phyloP scores from a whole-genome alignment of 1,140 invertebrate genomes.

The Hydropsyche tenuis region DNA sequence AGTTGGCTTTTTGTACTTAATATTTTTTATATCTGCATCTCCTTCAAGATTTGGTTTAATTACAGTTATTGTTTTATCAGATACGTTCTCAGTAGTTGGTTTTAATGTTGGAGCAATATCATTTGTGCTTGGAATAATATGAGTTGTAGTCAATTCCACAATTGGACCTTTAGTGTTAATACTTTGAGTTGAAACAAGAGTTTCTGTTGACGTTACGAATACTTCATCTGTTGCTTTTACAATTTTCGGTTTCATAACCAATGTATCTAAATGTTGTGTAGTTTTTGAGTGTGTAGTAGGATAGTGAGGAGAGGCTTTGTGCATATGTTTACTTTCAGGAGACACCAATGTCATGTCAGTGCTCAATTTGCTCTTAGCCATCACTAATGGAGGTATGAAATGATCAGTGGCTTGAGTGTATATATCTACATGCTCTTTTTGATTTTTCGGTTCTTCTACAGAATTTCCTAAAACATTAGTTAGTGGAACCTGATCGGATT shows the following conservation, averaged over 20 bases:
- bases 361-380: slow-evolving; percentile 61
- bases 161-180: not conserved
- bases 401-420: slow-evolving; percentile 62
- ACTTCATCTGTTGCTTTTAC: slow-evolving; percentile 4
- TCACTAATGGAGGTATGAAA: slow-evolving; percentile 61
- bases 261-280: not conserved
- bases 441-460: slow-evolving; percentile 55
- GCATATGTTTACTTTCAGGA: slow-evolving; percentile 59
- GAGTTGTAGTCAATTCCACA: not conserved
- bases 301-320: slow-evolving; percentile 53
- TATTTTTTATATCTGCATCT: slow-evolving; percentile 3
- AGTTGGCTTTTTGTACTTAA: slow-evolving; percentile 46
- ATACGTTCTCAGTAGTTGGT: not conserved
- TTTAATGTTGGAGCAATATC: not conserved
- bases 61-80: slow-evolving; percentile 4
- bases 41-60: slow-evolving; percentile 31
- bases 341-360: slow-evolving; percentile 62
- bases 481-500: not conserved
- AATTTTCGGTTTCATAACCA: slow-evolving; percentile 20
- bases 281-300: slow-evolving; percentile 32
- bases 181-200: not conserved
- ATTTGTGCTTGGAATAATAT: not conserved
- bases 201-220: not conserved
- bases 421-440: slow-evolving; percentile 55
- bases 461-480: slow-evolving; percentile 27